Conservation (phyloP, 2,888 invertebrate genomes). For the Charanyca ferruginea region DNA sequence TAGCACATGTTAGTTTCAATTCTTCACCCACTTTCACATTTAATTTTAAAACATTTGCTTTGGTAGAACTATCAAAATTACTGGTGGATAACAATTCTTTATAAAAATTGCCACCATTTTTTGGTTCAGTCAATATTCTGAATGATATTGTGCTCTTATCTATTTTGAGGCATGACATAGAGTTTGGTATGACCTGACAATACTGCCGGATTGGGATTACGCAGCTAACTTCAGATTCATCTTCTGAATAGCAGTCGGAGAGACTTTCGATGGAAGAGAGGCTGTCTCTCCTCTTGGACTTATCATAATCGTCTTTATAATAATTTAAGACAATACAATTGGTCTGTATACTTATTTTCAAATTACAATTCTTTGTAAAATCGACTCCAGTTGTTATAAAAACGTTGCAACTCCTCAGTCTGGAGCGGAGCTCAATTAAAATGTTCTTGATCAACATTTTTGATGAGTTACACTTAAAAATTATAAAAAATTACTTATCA, state of each 20-base stretch:
- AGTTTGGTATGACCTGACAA: slow-evolving; percentile 88
- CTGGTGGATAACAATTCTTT: slow-evolving; percentile 80
- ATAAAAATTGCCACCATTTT: slow-evolving; percentile 86
- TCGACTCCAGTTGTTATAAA: slow-evolving; percentile 88
- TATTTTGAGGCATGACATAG: slow-evolving; percentile 88
- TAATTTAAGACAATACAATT: slow-evolving; percentile 86
- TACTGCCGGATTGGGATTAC: slow-evolving; percentile 83
- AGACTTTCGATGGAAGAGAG: slow-evolving; percentile 87
- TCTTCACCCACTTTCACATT: slow-evolving; percentile 77
- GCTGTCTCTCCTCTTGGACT: slow-evolving; percentile 79
- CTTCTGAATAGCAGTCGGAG: slow-evolving; percentile 85
- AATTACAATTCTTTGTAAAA: slow-evolving; percentile 83
- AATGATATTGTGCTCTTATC: slow-evolving; percentile 87
- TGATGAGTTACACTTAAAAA: slow-evolving; percentile 60
- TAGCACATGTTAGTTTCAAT: slow-evolving; percentile 80
- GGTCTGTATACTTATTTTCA: slow-evolving; percentile 87
- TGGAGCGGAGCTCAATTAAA: slow-evolving; percentile 91
- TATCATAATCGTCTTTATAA: slow-evolving; percentile 75
- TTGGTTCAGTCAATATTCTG: slow-evolving; percentile 86
- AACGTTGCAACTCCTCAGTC: slow-evolving; percentile 92
- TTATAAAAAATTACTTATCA: slow-evolving; percentile 62
- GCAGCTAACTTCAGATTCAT: slow-evolving; percentile 79
- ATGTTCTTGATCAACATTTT: slow-evolving; percentile 89
- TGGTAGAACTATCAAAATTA: slow-evolving; percentile 65
- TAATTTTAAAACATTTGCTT: slow-evolving; percentile 73